Evolutionary conservation across 2,888 invertebrate species (phyloP).

Genomic region (Tetragonula carbonaria): DNA sequence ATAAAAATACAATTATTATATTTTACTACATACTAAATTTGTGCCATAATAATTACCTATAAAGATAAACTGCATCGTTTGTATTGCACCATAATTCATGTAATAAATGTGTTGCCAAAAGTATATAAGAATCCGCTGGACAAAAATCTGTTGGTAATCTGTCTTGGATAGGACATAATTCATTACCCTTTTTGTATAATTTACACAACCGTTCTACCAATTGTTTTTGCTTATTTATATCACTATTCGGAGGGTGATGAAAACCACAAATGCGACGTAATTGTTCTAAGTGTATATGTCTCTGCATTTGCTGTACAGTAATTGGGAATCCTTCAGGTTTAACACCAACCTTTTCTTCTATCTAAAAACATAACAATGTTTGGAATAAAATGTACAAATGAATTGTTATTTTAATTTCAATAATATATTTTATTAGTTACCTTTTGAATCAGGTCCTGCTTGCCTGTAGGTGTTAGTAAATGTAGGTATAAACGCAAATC

Average conservation of each 20-base stretch:
- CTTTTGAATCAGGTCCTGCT: conserved; percentile 85
- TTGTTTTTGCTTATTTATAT: conserved; percentile 73
- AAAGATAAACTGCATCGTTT: conserved; percentile 82
- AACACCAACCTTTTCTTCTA: conserved; percentile 80
- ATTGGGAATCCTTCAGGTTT: conserved; percentile 79
- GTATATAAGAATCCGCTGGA: conserved; percentile 91
- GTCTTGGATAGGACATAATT: conserved; percentile 83
- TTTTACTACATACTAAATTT: conserved; percentile 24
- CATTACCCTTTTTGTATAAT: conserved; percentile 79
- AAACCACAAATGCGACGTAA: conserved; percentile 90
- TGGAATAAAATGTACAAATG: neutral
- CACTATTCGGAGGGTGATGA: conserved; percentile 84
- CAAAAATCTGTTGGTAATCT: conserved; percentile 89
- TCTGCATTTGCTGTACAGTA: conserved; percentile 90
- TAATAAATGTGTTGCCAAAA: conserved; percentile 91
- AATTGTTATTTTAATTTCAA: neutral
- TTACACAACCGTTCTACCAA: conserved; percentile 76
- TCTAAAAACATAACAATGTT: conserved; percentile 64
- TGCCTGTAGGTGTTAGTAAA: conserved; percentile 88
- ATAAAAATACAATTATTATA: conserved; percentile 53
- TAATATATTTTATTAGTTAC: conserved; percentile 61
- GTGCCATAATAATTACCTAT: conserved; percentile 71
- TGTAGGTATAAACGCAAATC: conserved; percentile 92
- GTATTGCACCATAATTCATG: conserved; percentile 85
- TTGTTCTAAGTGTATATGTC: conserved; percentile 92